Percentiles rank a stretch among this genome's conserved stretches.
phyloP scores from a whole-genome alignment of 1,140 invertebrate species.

The Vollenhovia emeryi region DNA sequence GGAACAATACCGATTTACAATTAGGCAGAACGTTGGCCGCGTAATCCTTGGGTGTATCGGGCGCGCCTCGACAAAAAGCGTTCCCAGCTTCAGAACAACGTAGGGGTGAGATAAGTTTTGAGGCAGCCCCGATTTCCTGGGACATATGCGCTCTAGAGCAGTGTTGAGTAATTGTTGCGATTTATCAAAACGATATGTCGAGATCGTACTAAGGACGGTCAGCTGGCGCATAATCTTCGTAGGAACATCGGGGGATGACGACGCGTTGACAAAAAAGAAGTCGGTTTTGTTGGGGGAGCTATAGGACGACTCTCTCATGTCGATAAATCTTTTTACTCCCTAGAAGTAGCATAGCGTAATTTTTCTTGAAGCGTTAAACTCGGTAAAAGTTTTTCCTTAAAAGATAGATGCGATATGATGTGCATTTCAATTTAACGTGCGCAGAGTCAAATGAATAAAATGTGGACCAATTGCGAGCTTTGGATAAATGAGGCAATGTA shows the following conservation, averaged over 20 bases:
- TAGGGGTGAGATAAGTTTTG: conserved; percentile 58
- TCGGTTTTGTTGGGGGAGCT: neutral
- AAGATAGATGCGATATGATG: neutral
- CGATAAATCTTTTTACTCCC: neutral
- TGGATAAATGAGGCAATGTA: conserved; percentile 31
- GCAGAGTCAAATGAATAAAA: neutral
- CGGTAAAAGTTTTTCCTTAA: neutral
- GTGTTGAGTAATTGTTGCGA: conserved; percentile 79
- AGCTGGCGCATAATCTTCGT: conserved; percentile 67
- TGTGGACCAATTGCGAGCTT: conserved; percentile 8
- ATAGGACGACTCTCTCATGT: neutral
- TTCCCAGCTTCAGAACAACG: conserved; percentile 57
- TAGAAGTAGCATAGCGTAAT: conserved; percentile 5
- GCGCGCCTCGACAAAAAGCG: conserved; percentile 67
- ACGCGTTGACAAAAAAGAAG: neutral
- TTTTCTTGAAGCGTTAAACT: conserved; percentile 9
- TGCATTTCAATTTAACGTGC: conserved; percentile 4
- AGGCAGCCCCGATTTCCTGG: conserved; percentile 62
- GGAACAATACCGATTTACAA: conserved; percentile 58
- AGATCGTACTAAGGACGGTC: conserved; percentile 73
- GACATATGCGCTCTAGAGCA: conserved; percentile 75
- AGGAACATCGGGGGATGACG: conserved; percentile 47
- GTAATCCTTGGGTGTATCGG: conserved; percentile 66
- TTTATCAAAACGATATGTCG: conserved; percentile 80
- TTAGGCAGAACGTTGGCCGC: conserved; percentile 64